Base-by-base conservation (phyloP, 1,140 invertebrate genomes). In the Drosophila oshimai region DNA sequence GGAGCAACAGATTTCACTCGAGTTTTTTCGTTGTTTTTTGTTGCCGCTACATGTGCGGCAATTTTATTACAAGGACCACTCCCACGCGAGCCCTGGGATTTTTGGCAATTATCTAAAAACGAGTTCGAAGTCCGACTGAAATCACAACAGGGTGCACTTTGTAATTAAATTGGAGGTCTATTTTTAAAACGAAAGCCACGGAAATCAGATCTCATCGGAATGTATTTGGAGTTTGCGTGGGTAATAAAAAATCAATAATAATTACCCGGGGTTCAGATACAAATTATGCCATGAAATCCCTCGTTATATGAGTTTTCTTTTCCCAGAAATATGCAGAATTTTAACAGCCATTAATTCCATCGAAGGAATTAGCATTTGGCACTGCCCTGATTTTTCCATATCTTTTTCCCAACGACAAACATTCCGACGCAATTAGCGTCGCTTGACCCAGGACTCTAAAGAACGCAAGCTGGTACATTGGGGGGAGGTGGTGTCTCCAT, bases 1-100 rank as follows among this genome's bases (percentile, higher is more conserved):
- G 65, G 81, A 81, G 80, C 80, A 87, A 86, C 80, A 86, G 80
- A 86, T 86, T 86, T 84, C 37, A 24, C 22, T 36, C 24, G 37
- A 24, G 15, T 50, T 65, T 67, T 57, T 55, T 58, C 17, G 17
- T 31, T 33, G 9, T 46, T 58, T 29, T 70, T 45, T 24, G 22
- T n/a, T 53, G 41, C 60, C 44, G 50, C 39, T 62, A 68, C 49
- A 76, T 83, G 74, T 69, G 44, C 47, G 51, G 65, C 65, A 87
- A 68, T 73, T 87, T 84, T 87, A 87, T 84, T 87, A 50, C 60
- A 62, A 13, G 65, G 28, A 10, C 46, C 61, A n/a, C 49, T 22
- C 61, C 31, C 39, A 51, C 42, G 33, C 20, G 24, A 34, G 45
- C 28, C 61, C 36, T 60, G 58, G 71, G 72, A 71, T 45, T 55